Conservation (phyloP, 2,113 vertebrate genomes). For the Ictalurus punctatus region DNA sequence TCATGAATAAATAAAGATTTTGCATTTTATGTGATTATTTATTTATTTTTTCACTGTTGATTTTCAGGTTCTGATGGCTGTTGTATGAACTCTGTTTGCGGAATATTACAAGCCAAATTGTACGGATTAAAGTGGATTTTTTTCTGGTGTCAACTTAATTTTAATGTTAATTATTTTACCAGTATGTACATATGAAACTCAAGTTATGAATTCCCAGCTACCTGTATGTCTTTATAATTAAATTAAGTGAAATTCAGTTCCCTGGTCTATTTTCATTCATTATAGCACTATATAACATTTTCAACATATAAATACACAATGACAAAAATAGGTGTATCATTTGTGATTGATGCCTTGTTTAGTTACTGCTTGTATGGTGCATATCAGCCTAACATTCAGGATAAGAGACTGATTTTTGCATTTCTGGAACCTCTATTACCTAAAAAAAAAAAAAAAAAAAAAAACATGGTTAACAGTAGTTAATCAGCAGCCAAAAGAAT, state of each 20-base stretch:
- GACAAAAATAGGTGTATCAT: neutral
- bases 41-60: constrained; percentile 66
- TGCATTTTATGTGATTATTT: constrained; percentile 70
- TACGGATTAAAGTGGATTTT: constrained; percentile 28
- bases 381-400: neutral
- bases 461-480: neutral
- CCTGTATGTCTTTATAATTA: constrained; percentile 40
- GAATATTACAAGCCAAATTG: constrained; percentile 20
- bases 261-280: constrained; percentile 34
- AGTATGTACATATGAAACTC: constrained; percentile 41
- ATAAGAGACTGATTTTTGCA: neutral
- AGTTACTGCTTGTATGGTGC: neutral
- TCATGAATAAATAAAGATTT: constrained; percentile 76
- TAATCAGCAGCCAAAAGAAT: neutral
- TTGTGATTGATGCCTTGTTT: neutral
- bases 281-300: neutral
- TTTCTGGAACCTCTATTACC: neutral
- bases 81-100: constrained; percentile 17
- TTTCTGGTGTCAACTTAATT: constrained; percentile 27
- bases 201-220: constrained; percentile 14
- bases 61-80: constrained; percentile 25
- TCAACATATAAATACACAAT: neutral
- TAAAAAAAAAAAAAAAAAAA: no score
- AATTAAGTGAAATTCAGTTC: constrained; percentile 43
- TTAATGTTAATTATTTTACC: constrained; percentile 14